Base-by-base conservation (phyloP, 2,888 invertebrate genomes). In the Tipula vernalis region DNA sequence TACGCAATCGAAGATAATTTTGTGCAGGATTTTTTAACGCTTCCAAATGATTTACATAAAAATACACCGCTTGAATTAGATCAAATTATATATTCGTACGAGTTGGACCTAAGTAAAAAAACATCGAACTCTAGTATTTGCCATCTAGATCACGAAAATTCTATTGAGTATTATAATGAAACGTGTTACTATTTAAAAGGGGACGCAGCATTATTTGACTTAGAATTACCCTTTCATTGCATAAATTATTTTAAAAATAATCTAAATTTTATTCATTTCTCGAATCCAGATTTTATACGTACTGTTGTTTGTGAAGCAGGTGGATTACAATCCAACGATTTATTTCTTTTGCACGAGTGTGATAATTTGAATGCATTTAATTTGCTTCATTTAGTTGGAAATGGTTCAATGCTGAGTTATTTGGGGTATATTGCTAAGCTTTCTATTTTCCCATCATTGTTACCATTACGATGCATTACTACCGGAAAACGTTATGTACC, bases 281-380 rank as follows among this genome's bases (percentile, higher is more conserved):
- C 95, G 0, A 96, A 96, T 90, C 93, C 96, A 0, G 96, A 97
- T 91, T 96, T 97, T 91, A 93, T 94, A 5, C 94, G 95, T 87
- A 95, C 95, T 89, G 91, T 96, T 1, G 92, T 97, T 3, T 92
- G 96, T 5, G 96, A 97, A 92, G 96, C 89, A 0, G 96, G 86
- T 94, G 95, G 94, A 83, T 92, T 93, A 2, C 92, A 94, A 88
- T 91, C 93, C 0, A 89, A 91, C 47, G 89, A 91, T n/a, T 92
- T 93, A 10, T 95, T 95, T 88, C 93, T 95, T 86, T 89, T 96
- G 51, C 92, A 93, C 87, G 92, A 93, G 84, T 93, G 94, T 86
- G 91, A 93, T 12, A 92, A 93, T 84, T 91, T 92, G 0, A 92
- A 92, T 85, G 91, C 93, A 71, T 90, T 94, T 6, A 95, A 93